These are phyloP conservation scores for Gymnoscopelus braueri DNA, from an alignment of 2,797 vertebrate genomes.

Conservation along the genomic window DNA sequence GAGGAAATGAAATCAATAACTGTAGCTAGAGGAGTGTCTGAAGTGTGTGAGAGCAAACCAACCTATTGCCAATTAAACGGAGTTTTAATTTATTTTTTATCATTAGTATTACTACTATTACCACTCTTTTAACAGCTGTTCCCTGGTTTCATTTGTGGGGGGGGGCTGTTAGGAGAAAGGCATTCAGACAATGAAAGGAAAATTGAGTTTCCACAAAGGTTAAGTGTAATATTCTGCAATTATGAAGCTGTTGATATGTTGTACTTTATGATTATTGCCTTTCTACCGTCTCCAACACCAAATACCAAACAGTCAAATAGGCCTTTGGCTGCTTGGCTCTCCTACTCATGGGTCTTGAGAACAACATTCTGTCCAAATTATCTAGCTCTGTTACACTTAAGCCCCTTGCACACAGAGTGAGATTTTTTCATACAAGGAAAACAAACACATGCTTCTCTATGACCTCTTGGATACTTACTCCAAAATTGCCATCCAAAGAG, in stretches of 20 bases:
- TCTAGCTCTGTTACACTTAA: too few species aligned
- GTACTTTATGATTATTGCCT: constrained; percentile 71
- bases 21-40: constrained; percentile 30
- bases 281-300: constrained; percentile 68
- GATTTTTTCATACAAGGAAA: too few species aligned
- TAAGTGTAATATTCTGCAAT: constrained; percentile 66
- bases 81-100: constrained; percentile 19
- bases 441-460: too few species aligned
- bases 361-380: neutral
- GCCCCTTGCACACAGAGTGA: too few species aligned
- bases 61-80: constrained; percentile 32
- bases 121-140: constrained; percentile 57
- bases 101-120: constrained; percentile 46
- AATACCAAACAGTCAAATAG: constrained; percentile 70
- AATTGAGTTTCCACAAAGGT: constrained; percentile 26
- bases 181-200: constrained; percentile 23
- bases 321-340: constrained; percentile 61
- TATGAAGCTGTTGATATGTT: constrained; percentile 70
- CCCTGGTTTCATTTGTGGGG: constrained; percentile 46
- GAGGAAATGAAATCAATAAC: constrained; percentile 10
- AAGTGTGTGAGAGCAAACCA: constrained; percentile 37
- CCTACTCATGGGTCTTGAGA: constrained; percentile 12
- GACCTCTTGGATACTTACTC: too few species aligned
- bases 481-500: too few species aligned
- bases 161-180: constrained; percentile 28